Evolutionary conservation across 2,797 vertebrate species (phyloP).

Genomic region (Gephyroberyx darwinii): DNA sequence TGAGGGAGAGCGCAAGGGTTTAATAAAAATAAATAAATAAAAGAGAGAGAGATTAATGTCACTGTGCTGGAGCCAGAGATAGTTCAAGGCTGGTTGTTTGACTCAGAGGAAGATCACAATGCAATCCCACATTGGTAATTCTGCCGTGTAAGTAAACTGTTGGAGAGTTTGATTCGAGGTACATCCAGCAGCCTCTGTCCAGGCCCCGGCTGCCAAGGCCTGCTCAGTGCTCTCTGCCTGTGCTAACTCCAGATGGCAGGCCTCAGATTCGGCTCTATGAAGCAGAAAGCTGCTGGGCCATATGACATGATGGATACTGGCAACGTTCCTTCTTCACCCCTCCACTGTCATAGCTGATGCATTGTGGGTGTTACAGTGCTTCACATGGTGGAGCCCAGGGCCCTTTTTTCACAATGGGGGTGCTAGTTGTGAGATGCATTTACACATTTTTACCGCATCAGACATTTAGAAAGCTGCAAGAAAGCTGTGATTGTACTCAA

Average conservation of each 20-base stretch:
- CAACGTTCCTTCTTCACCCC: conserved; percentile 41
- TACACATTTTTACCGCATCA: conserved; percentile 15
- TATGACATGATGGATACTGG: conserved; percentile 61
- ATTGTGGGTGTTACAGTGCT: conserved; percentile 27
- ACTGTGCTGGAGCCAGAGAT: neutral
- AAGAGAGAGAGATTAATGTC: neutral
- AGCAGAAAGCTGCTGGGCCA: conserved; percentile 43
- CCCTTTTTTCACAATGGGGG: neutral
- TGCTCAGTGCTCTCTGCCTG: conserved; percentile 24
- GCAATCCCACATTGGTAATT: neutral
- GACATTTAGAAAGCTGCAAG: conserved; percentile 17
- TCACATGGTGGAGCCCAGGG: conserved; percentile 2
- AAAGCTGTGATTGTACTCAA: conserved; percentile 2
- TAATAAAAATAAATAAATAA: neutral
- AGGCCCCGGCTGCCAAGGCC: conserved; percentile 1
- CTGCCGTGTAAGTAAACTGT: conserved; percentile 4
- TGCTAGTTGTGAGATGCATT: conserved; percentile 19
- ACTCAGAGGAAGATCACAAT: neutral
- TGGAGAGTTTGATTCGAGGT: neutral
- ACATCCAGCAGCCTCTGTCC: conserved; percentile 1
- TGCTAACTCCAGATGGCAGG: conserved; percentile 50
- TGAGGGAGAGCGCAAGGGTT: neutral
- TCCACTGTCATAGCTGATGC: conserved; percentile 45
- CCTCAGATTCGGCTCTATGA: conserved; percentile 41
- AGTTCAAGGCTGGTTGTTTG: neutral